A percentile compares a stretch with the other conserved stretches of the same genome.
Evolutionary conservation across 2,113 vertebrate species (phyloP).

Genomic region (Clarias macrocephalus): DNA sequence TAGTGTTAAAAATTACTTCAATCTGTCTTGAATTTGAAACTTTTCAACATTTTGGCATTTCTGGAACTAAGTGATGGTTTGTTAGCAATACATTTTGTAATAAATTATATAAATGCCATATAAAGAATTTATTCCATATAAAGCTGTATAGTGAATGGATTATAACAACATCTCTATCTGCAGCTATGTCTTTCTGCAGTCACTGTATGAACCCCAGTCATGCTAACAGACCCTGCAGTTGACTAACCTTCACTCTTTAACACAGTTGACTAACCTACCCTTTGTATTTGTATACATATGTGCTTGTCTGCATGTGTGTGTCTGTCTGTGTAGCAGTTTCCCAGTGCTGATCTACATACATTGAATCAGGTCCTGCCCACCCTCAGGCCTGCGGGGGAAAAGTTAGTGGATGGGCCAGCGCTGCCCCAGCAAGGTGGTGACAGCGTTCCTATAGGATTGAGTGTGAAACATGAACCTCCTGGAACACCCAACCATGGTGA

Average conservation of each 20-base stretch:
- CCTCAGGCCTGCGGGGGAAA: conserved; percentile 74
- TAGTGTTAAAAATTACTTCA: background rate
- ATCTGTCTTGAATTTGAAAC: background rate
- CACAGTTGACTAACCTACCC: conserved; percentile 24
- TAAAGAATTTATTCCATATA: background rate
- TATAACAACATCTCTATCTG: too few species aligned
- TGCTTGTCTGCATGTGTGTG: background rate
- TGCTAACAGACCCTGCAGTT: background rate
- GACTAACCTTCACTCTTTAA: conserved; percentile 14
- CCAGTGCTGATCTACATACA: conserved; percentile 80
- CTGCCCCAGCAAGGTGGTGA: conserved; percentile 70
- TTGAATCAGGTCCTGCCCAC: conserved; percentile 83
- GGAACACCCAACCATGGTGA: conserved; percentile 69
- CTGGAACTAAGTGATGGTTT: background rate
- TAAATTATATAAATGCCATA: background rate
- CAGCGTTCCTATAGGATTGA: conserved; percentile 63
- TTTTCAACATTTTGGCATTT: background rate
- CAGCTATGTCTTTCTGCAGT: too few species aligned
- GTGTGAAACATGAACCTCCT: conserved; percentile 79
- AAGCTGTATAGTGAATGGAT: background rate
- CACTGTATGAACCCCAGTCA: background rate
- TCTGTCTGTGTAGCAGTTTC: conserved; percentile 59
- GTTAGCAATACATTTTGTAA: background rate
- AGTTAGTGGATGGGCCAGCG: conserved; percentile 63
- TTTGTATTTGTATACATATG: conserved; percentile 7